Percentiles rank a stretch among this genome's conserved stretches.
These are phyloP conservation scores for Gila orcuttii DNA, from an alignment of 2,113 vertebrate genomes.

Conservation along the genomic window DNA sequence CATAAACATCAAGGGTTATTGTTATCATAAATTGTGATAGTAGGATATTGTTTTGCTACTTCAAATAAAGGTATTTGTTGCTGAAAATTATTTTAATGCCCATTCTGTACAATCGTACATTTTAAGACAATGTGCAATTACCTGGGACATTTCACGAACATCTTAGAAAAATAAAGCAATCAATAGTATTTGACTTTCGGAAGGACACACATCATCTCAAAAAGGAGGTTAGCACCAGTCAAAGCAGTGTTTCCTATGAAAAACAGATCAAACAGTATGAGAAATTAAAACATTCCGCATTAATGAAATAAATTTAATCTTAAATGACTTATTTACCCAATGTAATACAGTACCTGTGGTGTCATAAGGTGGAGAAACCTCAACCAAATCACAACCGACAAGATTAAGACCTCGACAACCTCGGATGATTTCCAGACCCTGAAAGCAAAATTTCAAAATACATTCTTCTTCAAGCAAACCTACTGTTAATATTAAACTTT, in stretches of 20 bases:
- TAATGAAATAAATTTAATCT: not conserved
- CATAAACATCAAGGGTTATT: too few relatives aligned
- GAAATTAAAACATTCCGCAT: not conserved
- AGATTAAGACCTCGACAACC: constrained; percentile 89
- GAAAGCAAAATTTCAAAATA: not conserved
- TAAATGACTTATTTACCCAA: not conserved
- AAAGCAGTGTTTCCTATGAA: constrained; percentile 89
- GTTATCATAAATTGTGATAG: not conserved
- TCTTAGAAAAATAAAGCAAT: constrained; percentile 50
- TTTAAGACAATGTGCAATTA: not conserved
- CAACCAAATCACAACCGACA: constrained; percentile 93
- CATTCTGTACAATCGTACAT: not conserved
- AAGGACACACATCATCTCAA: constrained; percentile 94
- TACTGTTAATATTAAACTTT: constrained; percentile 11
- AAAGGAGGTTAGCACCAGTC: constrained; percentile 89
- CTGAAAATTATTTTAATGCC: not conserved
- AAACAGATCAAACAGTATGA: constrained; percentile 52
- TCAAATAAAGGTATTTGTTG: not conserved
- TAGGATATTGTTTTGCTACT: not conserved
- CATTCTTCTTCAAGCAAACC: not conserved
- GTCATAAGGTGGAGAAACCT: constrained; percentile 88
- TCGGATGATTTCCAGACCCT: constrained; percentile 93
- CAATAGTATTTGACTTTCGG: constrained; percentile 79
- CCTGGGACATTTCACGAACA: not conserved
- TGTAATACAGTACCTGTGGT: constrained; percentile 78